phyloP scores from a whole-genome alignment of 2,113 vertebrate genomes.

The Xiphophorus couchianus region DNA sequence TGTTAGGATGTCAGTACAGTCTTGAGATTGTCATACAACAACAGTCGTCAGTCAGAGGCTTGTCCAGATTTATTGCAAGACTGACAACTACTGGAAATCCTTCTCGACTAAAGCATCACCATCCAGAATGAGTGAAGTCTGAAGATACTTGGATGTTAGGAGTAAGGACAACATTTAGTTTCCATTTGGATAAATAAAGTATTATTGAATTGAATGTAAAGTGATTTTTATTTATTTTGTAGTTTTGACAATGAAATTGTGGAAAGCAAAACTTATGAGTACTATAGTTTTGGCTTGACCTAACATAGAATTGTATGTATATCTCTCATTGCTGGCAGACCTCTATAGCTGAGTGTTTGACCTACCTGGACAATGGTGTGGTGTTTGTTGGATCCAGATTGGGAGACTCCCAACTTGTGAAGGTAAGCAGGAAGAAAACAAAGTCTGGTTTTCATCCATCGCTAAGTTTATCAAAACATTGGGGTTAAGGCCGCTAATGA shows the following conservation, averaged over 20 bases:
- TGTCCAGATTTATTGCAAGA: too few relatives aligned
- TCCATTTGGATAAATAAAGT: too few relatives aligned
- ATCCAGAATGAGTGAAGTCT: too few relatives aligned
- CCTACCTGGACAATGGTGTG: conserved; percentile 96
- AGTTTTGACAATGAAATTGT: neutral
- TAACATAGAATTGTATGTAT: conserved; percentile 7
- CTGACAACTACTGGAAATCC: too few relatives aligned
- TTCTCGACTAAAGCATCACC: too few relatives aligned
- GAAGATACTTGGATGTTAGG: too few relatives aligned
- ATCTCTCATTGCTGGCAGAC: conserved; percentile 80
- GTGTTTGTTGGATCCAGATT: conserved; percentile 97
- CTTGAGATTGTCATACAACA: too few relatives aligned
- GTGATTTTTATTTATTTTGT: too few relatives aligned
- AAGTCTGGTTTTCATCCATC: neutral
- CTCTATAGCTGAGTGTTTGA: conserved; percentile 96
- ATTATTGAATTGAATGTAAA: too few relatives aligned
- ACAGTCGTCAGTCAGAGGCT: too few relatives aligned
- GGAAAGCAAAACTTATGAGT: neutral
- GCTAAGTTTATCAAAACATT: neutral
- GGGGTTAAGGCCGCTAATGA: neutral
- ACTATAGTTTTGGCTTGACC: neutral
- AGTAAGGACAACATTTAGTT: too few relatives aligned
- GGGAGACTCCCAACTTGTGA: conserved; percentile 97
- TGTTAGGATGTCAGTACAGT: too few relatives aligned
- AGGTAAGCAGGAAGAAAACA: conserved; percentile 75